These are phyloP conservation scores for Onthophagus sagittarius DNA, from an alignment of 2,888 invertebrate species.

Conservation along the genomic window DNA sequence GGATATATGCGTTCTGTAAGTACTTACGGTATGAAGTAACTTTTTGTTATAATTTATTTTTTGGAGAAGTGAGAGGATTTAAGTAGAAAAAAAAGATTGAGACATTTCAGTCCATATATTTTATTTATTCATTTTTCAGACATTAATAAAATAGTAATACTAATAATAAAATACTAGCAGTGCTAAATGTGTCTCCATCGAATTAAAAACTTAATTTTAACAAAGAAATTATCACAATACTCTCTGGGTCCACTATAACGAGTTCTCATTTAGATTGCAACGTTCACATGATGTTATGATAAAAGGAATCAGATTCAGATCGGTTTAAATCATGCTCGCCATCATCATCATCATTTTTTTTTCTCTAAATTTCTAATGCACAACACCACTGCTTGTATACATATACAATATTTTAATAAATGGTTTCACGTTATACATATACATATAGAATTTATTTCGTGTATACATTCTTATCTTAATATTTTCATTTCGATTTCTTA, in stretches of 20 bases:
- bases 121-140: slow-evolving; percentile 22
- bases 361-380: too few species aligned
- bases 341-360: too few species aligned
- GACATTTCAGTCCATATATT: slow-evolving; percentile 14
- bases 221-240: slow-evolving; percentile 9
- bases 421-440: neutral
- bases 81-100: too few species aligned
- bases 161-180: slow-evolving; percentile 25
- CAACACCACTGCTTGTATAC: too few species aligned
- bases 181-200: slow-evolving; percentile 6
- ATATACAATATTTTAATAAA: too few species aligned
- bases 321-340: too few species aligned
- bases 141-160: slow-evolving; percentile 26
- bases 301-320: too few species aligned
- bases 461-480: neutral
- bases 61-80: too few species aligned
- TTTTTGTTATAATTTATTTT: too few species aligned
- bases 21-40: too few species aligned
- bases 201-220: slow-evolving; percentile 8
- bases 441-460: neutral
- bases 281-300: neutral
- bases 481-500: neutral
- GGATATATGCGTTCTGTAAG: too few species aligned
- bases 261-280: neutral
- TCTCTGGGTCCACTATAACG: neutral